phyloP scores from a whole-genome alignment of 2,797 vertebrate genomes.

The Chaunax sp. region DNA sequence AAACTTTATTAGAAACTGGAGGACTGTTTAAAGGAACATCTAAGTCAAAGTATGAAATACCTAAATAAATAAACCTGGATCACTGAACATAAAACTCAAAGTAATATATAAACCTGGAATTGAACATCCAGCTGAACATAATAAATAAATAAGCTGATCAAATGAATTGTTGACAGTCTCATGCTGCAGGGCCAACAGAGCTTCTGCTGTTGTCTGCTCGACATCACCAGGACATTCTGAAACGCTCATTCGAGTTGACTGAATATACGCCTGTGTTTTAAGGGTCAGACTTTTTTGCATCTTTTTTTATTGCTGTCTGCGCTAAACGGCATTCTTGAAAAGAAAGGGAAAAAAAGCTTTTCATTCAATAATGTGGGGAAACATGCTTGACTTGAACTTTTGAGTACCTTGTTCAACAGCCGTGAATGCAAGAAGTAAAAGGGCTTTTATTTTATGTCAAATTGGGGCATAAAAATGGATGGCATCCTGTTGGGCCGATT shows the following conservation, averaged over 20 bases:
- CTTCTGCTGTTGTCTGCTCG: constrained; percentile 53
- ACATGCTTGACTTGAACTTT: constrained; percentile 59
- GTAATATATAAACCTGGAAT: too few relatives aligned
- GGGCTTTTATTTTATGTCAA: constrained; percentile 64
- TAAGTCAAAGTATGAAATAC: too few relatives aligned
- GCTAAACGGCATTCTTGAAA: constrained; percentile 34
- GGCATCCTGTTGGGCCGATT: constrained; percentile 65
- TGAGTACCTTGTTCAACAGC: constrained; percentile 69
- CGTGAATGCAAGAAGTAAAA: constrained; percentile 64
- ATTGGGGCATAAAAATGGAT: constrained; percentile 55
- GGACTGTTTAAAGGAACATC: too few relatives aligned
- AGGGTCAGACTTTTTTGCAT: constrained; percentile 53
- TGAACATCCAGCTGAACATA: too few relatives aligned
- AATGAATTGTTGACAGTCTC: too few relatives aligned
- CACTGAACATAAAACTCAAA: too few relatives aligned
- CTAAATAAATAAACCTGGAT: too few relatives aligned
- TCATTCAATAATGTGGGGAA: constrained; percentile 64
- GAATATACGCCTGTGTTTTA: constrained; percentile 62
- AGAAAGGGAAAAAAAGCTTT: constrained; percentile 13
- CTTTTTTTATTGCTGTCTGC: constrained; percentile 60
- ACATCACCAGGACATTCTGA: constrained; percentile 50
- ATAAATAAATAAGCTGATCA: too few relatives aligned
- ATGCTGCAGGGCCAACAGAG: constrained; percentile 41
- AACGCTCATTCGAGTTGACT: constrained; percentile 47
- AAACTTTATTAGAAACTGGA: too few relatives aligned